Percentiles rank a stretch among this genome's conserved stretches.
Conservation (phyloP, 2,113 vertebrate species). For the Paralichthys olivaceus region DNA sequence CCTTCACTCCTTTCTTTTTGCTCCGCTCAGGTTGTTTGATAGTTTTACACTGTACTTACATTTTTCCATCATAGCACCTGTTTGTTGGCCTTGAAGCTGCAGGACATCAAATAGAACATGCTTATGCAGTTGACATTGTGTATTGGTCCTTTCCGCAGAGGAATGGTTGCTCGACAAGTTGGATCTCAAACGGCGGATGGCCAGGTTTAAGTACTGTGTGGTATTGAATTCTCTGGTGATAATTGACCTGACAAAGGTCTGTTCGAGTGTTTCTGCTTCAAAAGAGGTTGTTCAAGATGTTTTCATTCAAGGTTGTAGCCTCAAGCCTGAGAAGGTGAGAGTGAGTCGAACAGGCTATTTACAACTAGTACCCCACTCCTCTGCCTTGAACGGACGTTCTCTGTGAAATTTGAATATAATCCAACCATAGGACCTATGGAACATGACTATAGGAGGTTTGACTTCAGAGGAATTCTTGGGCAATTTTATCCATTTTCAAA, state of each 20-base stretch:
- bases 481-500: background rate
- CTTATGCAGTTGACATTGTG: slow-evolving; percentile 1
- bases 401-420: slow-evolving; percentile 30
- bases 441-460: background rate
- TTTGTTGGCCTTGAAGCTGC: slow-evolving; percentile 12
- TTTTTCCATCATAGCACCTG: background rate
- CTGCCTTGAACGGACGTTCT: slow-evolving; percentile 16
- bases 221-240: slow-evolving; percentile 26
- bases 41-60: slow-evolving; percentile 19
- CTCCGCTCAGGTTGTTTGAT: slow-evolving; percentile 36
- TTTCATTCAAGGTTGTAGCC: slow-evolving; percentile 33
- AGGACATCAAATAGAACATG: slow-evolving; percentile 14
- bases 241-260: slow-evolving; percentile 23
- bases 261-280: slow-evolving; percentile 9
- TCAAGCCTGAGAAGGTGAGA: slow-evolving; percentile 31
- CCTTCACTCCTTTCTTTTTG: background rate
- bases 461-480: background rate
- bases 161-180: slow-evolving; percentile 23
- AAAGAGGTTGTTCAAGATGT: slow-evolving; percentile 35
- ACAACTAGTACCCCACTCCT: slow-evolving; percentile 10
- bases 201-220: slow-evolving; percentile 31
- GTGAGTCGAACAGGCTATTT: slow-evolving; percentile 25
- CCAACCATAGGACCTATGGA: slow-evolving; percentile 1
- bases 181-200: slow-evolving; percentile 1
- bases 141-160: background rate